Conservation (phyloP, 2,888 invertebrate genomes). For the Busseola fusca region DNA sequence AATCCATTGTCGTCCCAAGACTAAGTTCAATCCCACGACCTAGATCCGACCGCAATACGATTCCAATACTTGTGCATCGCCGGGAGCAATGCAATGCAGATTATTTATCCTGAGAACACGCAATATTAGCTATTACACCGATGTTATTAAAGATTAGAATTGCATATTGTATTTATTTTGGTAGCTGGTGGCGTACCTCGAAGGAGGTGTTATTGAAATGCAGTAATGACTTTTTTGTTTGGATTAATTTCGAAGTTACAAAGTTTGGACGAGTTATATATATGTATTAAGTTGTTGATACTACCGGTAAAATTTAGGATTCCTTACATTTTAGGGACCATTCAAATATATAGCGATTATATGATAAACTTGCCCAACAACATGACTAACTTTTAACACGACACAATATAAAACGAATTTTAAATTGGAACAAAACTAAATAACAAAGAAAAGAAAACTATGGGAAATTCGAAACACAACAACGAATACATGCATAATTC, state of each 20-base stretch:
- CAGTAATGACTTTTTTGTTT: slow-evolving; percentile 58
- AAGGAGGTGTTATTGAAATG: slow-evolving; percentile 66
- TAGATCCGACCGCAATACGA: slow-evolving; percentile 76
- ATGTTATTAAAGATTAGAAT: slow-evolving; percentile 64
- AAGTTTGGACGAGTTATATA: slow-evolving; percentile 42
- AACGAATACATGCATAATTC: slow-evolving; percentile 69
- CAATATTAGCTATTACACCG: slow-evolving; percentile 66
- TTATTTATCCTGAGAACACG: slow-evolving; percentile 63
- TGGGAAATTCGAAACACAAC: slow-evolving; percentile 59
- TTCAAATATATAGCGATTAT: not conserved
- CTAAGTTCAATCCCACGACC: slow-evolving; percentile 78
- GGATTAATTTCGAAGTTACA: slow-evolving; percentile 40
- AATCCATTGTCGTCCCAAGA: slow-evolving; percentile 75
- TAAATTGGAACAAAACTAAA: slow-evolving; percentile 27
- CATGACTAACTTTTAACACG: not conserved
- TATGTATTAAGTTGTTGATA: not conserved
- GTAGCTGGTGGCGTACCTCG: slow-evolving; percentile 35
- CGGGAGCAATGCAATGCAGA: slow-evolving; percentile 76
- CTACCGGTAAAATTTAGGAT: not conserved
- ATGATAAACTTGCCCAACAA: not conserved
- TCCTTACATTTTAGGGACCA: too few species aligned
- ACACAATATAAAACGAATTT: not conserved
- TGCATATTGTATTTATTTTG: slow-evolving; percentile 42
- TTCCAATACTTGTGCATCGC: slow-evolving; percentile 74
- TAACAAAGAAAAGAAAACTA: slow-evolving; percentile 59